A percentile compares a stretch with the other conserved stretches of the same genome.
Conservation (phyloP, 2,888 invertebrate genomes). For the Chromoteleia sp. region DNA sequence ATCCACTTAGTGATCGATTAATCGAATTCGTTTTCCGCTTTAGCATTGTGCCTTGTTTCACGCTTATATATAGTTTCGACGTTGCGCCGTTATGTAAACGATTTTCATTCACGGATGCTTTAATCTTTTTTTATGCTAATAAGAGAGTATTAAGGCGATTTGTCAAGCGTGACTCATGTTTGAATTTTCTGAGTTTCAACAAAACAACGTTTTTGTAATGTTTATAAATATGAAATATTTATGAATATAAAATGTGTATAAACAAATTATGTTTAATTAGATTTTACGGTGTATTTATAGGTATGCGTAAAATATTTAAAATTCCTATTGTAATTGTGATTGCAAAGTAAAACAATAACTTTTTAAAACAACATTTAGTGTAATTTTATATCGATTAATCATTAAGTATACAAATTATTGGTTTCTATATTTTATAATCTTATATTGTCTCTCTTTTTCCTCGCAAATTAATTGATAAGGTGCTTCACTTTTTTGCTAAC, state of each 20-base stretch:
- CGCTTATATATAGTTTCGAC: conserved; percentile 33
- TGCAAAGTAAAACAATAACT: too few species aligned
- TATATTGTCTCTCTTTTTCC: too few species aligned
- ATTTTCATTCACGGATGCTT: conserved; percentile 47
- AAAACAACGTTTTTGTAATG: conserved; percentile 1
- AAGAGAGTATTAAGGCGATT: conserved; percentile 33
- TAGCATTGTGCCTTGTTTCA: conserved; percentile 27
- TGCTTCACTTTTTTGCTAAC: neutral
- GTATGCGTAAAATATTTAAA: too few species aligned
- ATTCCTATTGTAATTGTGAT: too few species aligned
- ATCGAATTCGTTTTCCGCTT: conserved; percentile 48
- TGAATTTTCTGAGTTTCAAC: conserved; percentile 2
- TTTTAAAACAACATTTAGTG: too few species aligned
- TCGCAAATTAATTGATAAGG: neutral
- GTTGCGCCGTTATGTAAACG: conserved; percentile 50
- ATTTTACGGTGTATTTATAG: too few species aligned
- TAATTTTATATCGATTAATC: too few species aligned
- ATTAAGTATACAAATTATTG: too few species aligned
- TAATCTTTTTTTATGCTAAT: conserved; percentile 56
- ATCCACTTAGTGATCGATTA: conserved; percentile 63
- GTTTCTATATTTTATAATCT: too few species aligned
- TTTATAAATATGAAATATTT: neutral
- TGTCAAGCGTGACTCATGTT: conserved; percentile 45
- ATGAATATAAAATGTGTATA: too few species aligned
- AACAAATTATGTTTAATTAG: too few species aligned